A percentile compares a stretch with the other conserved stretches of the same genome.
These are phyloP conservation scores for Henicopernis longicauda DNA, from an alignment of 2,113 vertebrate genomes.

Conservation along the genomic window DNA sequence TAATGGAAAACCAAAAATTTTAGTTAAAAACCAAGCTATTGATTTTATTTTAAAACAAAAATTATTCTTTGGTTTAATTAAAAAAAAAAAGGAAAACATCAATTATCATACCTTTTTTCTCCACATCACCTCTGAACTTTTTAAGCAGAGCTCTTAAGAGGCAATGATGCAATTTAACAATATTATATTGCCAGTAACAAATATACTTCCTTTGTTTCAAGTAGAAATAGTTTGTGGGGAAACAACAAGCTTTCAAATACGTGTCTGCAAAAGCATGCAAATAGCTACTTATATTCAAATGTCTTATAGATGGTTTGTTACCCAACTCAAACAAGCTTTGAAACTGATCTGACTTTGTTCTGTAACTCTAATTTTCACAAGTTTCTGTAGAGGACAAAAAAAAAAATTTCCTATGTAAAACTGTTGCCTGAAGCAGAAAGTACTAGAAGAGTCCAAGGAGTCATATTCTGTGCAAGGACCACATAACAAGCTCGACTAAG, in stretches of 20 bases:
- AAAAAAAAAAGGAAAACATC: neutral
- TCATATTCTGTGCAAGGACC: neutral
- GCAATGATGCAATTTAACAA: neutral
- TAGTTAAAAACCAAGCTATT: neutral
- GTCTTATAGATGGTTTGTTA: neutral
- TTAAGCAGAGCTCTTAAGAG: neutral
- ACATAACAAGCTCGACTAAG: neutral
- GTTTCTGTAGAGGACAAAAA: neutral
- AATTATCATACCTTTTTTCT: neutral
- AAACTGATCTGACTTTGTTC: neutral
- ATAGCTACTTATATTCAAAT: neutral
- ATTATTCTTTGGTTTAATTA: neutral
- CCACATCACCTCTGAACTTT: neutral
- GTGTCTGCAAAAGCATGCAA: neutral
- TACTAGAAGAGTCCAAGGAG: neutral
- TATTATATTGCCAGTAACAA: neutral
- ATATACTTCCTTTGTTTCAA: neutral
- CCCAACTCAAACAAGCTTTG: neutral
- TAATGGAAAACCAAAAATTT: neutral
- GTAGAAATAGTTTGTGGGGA: neutral
- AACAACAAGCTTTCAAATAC: neutral
- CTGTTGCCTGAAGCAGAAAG: neutral
- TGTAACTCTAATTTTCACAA: neutral
- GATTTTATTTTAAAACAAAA: neutral
- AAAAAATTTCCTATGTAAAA: neutral